Conservation (phyloP, 2,888 invertebrate species). For the Meteorus colon region DNA sequence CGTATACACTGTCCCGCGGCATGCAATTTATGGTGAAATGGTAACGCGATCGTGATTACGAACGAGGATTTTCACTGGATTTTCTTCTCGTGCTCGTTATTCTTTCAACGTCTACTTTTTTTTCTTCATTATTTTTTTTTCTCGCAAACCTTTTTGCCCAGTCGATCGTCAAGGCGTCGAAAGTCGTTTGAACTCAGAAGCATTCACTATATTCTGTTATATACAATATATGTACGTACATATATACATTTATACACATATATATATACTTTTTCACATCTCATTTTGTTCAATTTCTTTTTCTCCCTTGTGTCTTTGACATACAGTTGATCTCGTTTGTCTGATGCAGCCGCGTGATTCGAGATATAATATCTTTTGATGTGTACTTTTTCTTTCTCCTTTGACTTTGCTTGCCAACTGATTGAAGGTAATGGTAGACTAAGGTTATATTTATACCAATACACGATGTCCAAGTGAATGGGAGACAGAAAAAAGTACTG, state of each 20-base stretch:
- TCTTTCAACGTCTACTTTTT: background rate
- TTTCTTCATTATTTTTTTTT: slow-evolving; percentile 5
- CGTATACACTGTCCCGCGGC: slow-evolving; percentile 25
- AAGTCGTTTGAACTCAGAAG: background rate
- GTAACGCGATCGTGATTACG: slow-evolving; percentile 12
- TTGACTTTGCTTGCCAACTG: slow-evolving; percentile 12
- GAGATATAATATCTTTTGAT: slow-evolving; percentile 23
- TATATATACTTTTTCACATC: background rate
- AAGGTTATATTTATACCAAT: background rate
- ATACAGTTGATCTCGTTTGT: slow-evolving; percentile 29
- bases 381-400: background rate
- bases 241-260: background rate
- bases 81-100: slow-evolving; percentile 4
- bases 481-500: background rate
- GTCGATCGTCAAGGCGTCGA: slow-evolving; percentile 13
- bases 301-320: background rate
- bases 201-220: background rate
- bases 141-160: background rate
- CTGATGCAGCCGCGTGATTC: slow-evolving; percentile 31
- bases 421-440: slow-evolving; percentile 1
- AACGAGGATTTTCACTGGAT: slow-evolving; percentile 17
- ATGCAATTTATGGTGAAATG: slow-evolving; percentile 34
- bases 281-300: background rate
- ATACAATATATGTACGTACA: background rate
- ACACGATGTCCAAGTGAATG: background rate